phyloP scores from a whole-genome alignment of 2,888 invertebrate species.

The Lagria hirta region DNA sequence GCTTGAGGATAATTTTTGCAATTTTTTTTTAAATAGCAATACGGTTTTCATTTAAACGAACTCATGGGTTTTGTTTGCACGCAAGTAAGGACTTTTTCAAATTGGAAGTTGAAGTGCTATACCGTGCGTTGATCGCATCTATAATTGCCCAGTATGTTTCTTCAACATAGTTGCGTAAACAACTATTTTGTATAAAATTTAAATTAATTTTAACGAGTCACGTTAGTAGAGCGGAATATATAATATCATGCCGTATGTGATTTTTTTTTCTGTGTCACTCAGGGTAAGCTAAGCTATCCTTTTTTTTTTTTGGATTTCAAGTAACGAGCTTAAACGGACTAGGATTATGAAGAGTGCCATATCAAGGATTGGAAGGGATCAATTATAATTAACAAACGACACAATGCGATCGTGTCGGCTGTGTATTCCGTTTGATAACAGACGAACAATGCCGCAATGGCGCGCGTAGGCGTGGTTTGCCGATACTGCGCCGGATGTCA shows the following conservation, averaged over 20 bases:
- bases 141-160: slow-evolving; percentile 25
- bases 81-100: slow-evolving; percentile 11
- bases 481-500: slow-evolving; percentile 37
- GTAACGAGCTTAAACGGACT: slow-evolving; percentile 17
- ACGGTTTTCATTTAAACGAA: slow-evolving; percentile 15
- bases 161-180: slow-evolving; percentile 22
- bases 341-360: slow-evolving; percentile 26
- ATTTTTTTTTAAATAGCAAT: no score
- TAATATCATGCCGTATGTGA: no score
- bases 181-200: slow-evolving; percentile 24
- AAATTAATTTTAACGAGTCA: slow-evolving; percentile 23
- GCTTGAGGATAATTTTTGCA: no score
- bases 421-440: slow-evolving; percentile 30
- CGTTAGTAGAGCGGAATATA: slow-evolving; percentile 19
- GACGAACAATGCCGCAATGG: slow-evolving; percentile 36
- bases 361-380: slow-evolving; percentile 31
- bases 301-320: slow-evolving; percentile 9
- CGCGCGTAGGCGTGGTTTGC: slow-evolving; percentile 32
- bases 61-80: slow-evolving; percentile 16
- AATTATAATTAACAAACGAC: slow-evolving; percentile 34
- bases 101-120: slow-evolving; percentile 9
- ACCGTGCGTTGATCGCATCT: slow-evolving; percentile 24
- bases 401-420: slow-evolving; percentile 24
- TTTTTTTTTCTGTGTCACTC: no score
- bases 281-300: no score